Evolutionary conservation across 2,113 vertebrate genomes (phyloP), one percentile per base, ranked within the genome.

Genomic region (Hyperoodon ampullatus): DNA sequence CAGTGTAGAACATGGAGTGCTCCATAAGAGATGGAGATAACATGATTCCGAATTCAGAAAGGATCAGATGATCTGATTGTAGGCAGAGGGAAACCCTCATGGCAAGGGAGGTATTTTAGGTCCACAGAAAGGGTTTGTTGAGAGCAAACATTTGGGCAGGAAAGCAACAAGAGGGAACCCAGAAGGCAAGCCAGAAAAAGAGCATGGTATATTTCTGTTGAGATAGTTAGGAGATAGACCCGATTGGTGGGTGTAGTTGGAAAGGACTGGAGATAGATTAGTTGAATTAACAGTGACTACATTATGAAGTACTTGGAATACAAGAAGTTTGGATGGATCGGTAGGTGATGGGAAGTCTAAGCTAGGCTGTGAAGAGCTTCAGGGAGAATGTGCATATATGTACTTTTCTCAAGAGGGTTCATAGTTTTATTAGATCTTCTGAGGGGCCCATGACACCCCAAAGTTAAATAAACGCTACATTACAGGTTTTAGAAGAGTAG

Each of bases 391-490:
- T 81, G 53, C 66, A 26, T 80, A 28, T 58, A 24, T 47, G 2
- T 55, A 87, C n/a, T 88, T 65, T 74, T 33, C 44, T 88, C 39
- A 74, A 72, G 75, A 90, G 33, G 11, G 2, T 39, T 77, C 30
- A 58, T 89, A 70, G 77, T 68, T 89, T 91, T 66, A 55, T 78
- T 96, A 84, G 30, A 35, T 94, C 47, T 60, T 90, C 16, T 23
- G 19, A 89, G 28, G 28, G 63, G 13, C 12, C 8, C 3, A 3
- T 84, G 30, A 55, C 8, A 55, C 35, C 8, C 5, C 28, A 35
- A 92, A 88, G 28, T 97, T 95, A 92, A 93, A 58, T 93, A 95
- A 90, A 33, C 33, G 33, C 44, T 95, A 10, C 13, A 11, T 70
- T 89, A n/a, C 28, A 93, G 26, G 26, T 87, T 94, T 92, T 72